Conservation (phyloP, 2,113 vertebrate genomes). For the Equus przewalskii region DNA sequence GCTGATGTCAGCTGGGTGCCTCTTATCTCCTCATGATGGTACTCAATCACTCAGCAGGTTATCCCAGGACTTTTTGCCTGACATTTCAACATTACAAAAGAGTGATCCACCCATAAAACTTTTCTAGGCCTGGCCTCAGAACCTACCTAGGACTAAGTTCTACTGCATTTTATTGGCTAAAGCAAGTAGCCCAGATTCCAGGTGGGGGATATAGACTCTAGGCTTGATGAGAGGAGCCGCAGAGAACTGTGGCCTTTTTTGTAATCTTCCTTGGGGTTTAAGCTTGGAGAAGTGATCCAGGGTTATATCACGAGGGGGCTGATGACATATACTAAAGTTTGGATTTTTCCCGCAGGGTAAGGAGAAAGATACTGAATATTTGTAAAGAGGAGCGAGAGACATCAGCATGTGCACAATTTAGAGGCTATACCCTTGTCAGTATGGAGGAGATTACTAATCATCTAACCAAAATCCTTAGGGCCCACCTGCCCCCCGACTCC, state of each 20-base stretch:
- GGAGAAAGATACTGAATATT: not conserved
- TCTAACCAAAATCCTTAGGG: no score
- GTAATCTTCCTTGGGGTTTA: not conserved
- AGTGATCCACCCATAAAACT: not conserved
- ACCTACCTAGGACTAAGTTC: no score
- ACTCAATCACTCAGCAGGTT: not conserved
- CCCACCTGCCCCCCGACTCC: not conserved
- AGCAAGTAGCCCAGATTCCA: not conserved
- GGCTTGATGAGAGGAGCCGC: not conserved
- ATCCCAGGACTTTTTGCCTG: not conserved
- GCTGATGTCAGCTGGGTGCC: no score
- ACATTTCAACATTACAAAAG: not conserved
- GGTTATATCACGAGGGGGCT: no score
- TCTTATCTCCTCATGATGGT: not conserved
- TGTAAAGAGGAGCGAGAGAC: not conserved
- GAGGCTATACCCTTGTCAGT: not conserved
- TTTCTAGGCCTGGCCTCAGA: not conserved
- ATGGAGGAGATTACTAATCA: not conserved
- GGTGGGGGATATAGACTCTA: accelerated
- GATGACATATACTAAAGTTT: not conserved
- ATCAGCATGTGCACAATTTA: not conserved
- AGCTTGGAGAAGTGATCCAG: not conserved
- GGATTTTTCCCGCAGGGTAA: not conserved
- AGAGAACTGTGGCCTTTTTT: not conserved
- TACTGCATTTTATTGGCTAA: not conserved